phyloP scores from a whole-genome alignment of 2,113 vertebrate genomes.

The Syngnathus scovelli region DNA sequence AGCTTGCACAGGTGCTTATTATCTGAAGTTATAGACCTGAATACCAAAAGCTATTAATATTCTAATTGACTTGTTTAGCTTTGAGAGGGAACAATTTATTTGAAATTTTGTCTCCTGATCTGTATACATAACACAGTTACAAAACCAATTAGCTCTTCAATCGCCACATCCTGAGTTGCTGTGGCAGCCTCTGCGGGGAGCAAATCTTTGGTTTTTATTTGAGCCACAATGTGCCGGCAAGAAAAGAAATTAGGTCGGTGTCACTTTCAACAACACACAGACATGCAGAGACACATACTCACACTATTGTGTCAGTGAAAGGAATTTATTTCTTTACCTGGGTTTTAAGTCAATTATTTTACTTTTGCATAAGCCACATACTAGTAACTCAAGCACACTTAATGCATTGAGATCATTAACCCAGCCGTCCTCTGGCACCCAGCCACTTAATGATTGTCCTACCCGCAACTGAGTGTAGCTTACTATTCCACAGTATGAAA shows the following conservation, averaged over 20 bases:
- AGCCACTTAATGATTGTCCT: constrained; percentile 3
- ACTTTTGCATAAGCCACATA: constrained; percentile 11
- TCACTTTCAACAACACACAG: constrained; percentile 34
- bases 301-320: not conserved
- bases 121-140: no score
- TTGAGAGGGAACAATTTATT: no score
- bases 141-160: no score
- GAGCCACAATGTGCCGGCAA: not conserved
- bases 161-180: no score
- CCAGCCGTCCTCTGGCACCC: not conserved
- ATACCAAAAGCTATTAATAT: no score
- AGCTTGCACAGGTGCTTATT: not conserved
- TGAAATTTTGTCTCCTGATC: no score
- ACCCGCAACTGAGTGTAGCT: constrained; percentile 6
- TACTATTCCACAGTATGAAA: constrained; percentile 24
- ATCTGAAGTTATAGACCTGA: no score
- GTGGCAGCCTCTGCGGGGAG: no score
- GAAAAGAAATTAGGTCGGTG: constrained; percentile 5
- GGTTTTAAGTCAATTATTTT: not conserved
- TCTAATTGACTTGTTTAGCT: no score
- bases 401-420: constrained; percentile 2
- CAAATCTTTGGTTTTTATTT: no score
- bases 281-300: not conserved
- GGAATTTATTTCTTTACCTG: not conserved
- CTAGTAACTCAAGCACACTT: constrained; percentile 10